A percentile compares a stretch with the other conserved stretches of the same genome.
Evolutionary conservation across 1,140 invertebrate genomes (phyloP).

Genomic region (Pseudoatta argentina): DNA sequence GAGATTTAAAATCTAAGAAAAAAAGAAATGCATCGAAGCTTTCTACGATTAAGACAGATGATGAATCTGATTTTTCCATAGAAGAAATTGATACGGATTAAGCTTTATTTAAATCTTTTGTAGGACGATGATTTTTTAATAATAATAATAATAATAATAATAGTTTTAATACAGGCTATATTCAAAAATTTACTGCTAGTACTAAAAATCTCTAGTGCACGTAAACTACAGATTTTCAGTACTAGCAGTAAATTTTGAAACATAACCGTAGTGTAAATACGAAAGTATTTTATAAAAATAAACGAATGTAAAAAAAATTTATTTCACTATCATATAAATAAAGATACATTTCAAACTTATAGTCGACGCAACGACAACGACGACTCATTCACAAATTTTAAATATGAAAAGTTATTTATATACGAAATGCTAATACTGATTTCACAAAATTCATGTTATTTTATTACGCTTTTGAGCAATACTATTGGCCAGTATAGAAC

Average conservation of each 20-base stretch:
- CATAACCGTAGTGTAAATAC: not conserved
- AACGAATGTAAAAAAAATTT: constrained; percentile 11
- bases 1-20: constrained; percentile 84
- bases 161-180: too few relatives aligned
- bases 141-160: not conserved
- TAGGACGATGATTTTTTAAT: not conserved
- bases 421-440: not conserved
- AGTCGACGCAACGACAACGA: not conserved
- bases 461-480: constrained; percentile 88
- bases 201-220: too few relatives aligned
- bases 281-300: constrained; percentile 23
- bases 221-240: too few relatives aligned
- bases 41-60: constrained; percentile 76
- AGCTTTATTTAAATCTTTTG: constrained; percentile 44
- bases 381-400: not conserved
- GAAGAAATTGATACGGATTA: constrained; percentile 73
- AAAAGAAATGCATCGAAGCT: constrained; percentile 45
- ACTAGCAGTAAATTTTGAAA: too few relatives aligned
- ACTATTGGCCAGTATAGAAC: constrained; percentile 92
- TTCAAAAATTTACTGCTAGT: too few relatives aligned
- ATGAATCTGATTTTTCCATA: constrained; percentile 81
- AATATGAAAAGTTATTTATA: not conserved
- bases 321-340: not conserved
- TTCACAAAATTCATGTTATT: not conserved
- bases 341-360: constrained; percentile 16